Conservation (phyloP, 2,797 vertebrate species). For the Enteromius afrohamiltoni region DNA sequence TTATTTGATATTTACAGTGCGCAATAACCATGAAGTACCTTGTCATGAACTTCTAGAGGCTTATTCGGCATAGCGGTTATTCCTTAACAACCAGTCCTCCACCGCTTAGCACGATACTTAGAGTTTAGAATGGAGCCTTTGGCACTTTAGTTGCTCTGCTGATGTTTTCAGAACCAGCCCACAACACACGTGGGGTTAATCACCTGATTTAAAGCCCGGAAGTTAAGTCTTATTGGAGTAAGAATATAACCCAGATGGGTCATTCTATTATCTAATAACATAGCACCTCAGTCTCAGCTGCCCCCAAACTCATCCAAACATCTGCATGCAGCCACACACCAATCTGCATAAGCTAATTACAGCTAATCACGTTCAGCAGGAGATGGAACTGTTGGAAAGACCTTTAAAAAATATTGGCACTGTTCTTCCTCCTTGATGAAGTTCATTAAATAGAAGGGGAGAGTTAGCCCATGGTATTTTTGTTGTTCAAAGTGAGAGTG, state of each 20-base stretch:
- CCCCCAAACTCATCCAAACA: constrained; percentile 51
- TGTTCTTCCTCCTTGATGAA: constrained; percentile 42
- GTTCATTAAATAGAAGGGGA: constrained; percentile 28
- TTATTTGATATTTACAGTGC: constrained; percentile 13
- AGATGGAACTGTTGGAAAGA: constrained; percentile 54
- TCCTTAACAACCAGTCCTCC: background rate
- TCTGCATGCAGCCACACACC: constrained; percentile 54
- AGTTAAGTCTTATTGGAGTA: constrained; percentile 50
- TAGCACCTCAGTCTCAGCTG: constrained; percentile 44
- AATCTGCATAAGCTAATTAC: constrained; percentile 58
- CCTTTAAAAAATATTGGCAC: constrained; percentile 52
- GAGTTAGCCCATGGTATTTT: constrained; percentile 10
- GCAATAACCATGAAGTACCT: constrained; percentile 6
- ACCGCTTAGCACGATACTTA: background rate
- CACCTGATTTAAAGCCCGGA: constrained; percentile 31
- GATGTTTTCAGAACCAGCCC: background rate
- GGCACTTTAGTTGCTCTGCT: background rate
- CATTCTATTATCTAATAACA: constrained; percentile 58
- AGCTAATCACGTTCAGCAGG: constrained; percentile 58
- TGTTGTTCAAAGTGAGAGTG: constrained; percentile 31
- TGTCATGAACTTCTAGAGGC: background rate
- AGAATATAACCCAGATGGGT: constrained; percentile 46
- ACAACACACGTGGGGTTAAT: constrained; percentile 19
- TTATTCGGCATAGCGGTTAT: background rate
- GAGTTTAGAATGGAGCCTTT: background rate